Evolutionary conservation across 2,797 vertebrate genomes (phyloP), one percentile per base, ranked within the genome.

Genomic region (Onychomys leucogaster): DNA sequence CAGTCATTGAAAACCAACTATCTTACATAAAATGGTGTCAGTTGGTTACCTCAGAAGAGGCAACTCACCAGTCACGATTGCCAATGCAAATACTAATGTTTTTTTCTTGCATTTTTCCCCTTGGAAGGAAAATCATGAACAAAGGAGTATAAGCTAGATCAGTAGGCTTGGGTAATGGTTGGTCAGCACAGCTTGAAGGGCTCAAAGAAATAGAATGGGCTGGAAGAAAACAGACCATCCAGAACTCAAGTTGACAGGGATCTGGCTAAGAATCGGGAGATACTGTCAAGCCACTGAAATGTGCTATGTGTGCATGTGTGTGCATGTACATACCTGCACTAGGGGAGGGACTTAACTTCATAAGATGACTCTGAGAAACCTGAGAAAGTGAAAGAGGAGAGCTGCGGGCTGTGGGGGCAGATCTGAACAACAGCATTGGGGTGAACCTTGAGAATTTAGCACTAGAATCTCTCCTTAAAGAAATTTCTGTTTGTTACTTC

Each of bases 391-490:
- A 43, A 95, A 82, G 67, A 91, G 25, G 27, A 92, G 5, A 82
- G 21, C n/a, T 83, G 6, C 73, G 27, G 34, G 16, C 3, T 14
- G 13, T 34, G 27, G 41, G 23, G 89, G 9, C 25, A 55, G 41
- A 37, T 84, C 6, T 4, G n/a, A 73, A 14, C 0, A 80, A 25
- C 86, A 32, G 25, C 63, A 29, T 2, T 32, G 19, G 41, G 43
- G 8, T 49, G 10, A 71, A 1, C 6, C 12, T 91, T 11, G 9
- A 37, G 52, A 87, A 17, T 84, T 82, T 27, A 78, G n/a, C 92
- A 92, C 67, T 80, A 65, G 41, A 86, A 80, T 46, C 34, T 93
- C 17, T 71, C 69, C 77, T 86, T 88, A 91, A 95, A 91, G 41
- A 52, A 49, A 81, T 82, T 6, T 59, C 37, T 91, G 59, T 59